phyloP scores from a whole-genome alignment of 2,113 vertebrate species.

The Lichenostomus cassidix region DNA sequence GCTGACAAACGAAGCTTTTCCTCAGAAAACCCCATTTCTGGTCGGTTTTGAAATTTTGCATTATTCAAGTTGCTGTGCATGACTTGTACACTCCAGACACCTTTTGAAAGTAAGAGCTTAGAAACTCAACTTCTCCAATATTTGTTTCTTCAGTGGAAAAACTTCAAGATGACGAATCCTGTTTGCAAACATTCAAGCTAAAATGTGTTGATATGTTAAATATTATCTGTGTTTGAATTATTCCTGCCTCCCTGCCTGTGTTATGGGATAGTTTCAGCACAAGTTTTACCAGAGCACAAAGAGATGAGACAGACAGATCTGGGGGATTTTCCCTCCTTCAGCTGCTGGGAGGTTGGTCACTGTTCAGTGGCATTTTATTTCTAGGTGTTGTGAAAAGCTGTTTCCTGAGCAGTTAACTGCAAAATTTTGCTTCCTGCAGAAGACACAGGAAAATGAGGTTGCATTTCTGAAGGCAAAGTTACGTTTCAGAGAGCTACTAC shows the following conservation, averaged over 20 bases:
- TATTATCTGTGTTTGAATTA: neutral
- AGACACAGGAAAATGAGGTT: neutral
- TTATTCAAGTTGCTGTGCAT: accelerated
- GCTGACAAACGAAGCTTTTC: neutral
- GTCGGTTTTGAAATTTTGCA: neutral
- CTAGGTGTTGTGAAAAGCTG: neutral
- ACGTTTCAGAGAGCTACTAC: neutral
- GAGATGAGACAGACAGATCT: neutral
- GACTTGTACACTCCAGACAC: neutral
- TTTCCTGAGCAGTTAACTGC: neutral
- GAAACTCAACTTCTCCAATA: neutral
- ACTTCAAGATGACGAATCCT: neutral
- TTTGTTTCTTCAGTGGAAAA: neutral
- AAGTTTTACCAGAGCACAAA: neutral
- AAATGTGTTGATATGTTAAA: neutral
- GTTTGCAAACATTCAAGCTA: neutral
- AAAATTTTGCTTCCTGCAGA: neutral
- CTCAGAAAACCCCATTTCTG: neutral
- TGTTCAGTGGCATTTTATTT: neutral
- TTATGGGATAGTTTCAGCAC: neutral
- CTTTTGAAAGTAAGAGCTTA: neutral
- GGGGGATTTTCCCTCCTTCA: neutral
- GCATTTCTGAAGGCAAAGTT: neutral
- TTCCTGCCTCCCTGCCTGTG: neutral
- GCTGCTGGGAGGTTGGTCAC: neutral